phyloP scores from a whole-genome alignment of 2,797 vertebrate species.

The Columba guinea region DNA sequence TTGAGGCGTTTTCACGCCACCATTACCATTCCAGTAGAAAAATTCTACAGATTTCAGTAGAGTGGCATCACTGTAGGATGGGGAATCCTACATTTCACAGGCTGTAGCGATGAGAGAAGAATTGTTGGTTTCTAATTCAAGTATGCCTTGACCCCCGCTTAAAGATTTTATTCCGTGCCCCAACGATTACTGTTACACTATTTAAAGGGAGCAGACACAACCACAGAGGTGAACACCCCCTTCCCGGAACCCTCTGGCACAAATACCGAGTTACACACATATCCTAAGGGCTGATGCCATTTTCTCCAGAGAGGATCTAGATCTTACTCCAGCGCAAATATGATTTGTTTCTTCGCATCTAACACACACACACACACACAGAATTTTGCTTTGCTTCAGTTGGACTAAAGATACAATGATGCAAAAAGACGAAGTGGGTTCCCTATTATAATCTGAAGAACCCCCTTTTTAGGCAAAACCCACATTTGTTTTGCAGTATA shows the following conservation, averaged over 20 bases:
- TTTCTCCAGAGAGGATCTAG: neutral
- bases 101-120: neutral
- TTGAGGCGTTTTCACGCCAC: neutral
- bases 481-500: neutral
- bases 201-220: neutral
- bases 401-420: neutral
- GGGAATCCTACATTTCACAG: neutral
- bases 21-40: neutral
- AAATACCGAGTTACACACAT: neutral
- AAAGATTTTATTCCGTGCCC: neutral
- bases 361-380: accelerated
- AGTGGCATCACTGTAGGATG: accelerated
- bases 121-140: accelerated
- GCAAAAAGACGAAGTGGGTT: neutral
- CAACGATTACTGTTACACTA: accelerated
- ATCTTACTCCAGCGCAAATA: neutral
- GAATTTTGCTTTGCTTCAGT: neutral
- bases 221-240: neutral
- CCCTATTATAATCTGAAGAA: neutral
- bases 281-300: neutral
- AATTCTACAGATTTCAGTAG: neutral
- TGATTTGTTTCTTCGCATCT: neutral
- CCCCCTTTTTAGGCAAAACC: neutral
- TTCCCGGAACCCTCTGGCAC: neutral
- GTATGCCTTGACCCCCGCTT: neutral